Evolutionary conservation across 2,888 invertebrate genomes (phyloP), one percentile per base, ranked within the genome.

Genomic region (Diarsia brunnea): DNA sequence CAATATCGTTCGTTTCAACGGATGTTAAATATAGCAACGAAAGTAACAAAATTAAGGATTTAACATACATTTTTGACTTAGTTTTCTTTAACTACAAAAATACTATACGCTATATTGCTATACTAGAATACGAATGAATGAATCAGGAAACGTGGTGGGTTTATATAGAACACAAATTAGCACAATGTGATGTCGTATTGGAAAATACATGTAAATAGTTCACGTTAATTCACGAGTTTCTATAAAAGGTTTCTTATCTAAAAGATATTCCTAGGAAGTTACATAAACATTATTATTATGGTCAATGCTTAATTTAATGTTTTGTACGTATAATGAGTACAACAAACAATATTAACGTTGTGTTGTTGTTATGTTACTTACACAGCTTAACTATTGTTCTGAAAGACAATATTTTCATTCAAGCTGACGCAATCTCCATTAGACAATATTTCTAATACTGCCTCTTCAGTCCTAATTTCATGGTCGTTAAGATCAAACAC

Each of bases 1-100:
- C 53, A 14, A 87, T 76, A 19, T 87, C 87, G n/a, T 87, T 87
- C 1, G 79, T 73, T 70, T 79, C 31, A n/a, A 86, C 88, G 51
- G 75, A 55, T 19, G 64, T 77, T 43, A 63, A 61, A 74, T 49
- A 73, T 53, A 70, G 31, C 0, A 82, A 19, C 19, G 66, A 49
- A 24, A 58, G 2, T 38, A 79, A 27, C 10, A 68, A 4, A 31
- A 64, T 24, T 12, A 65, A 0, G 5, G 12, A 21, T 71, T 84
- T 84, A 4, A 43, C 65, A 72, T 27, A 69, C 77, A 63, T 86
- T 63, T 68, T 76, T 68, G 45, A 16, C 0, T 49, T 55, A 43
- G 7, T 31, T 60, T 53, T 49, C 31, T 14, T 58, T 64, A 47
- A 53, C 10, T 16, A 51, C 8, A 45, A 43, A 4, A 45, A 49